Evolutionary conservation across 2,888 invertebrate genomes (phyloP), one percentile per base, ranked within the genome.

Genomic region (Hydropsyche betteni): DNA sequence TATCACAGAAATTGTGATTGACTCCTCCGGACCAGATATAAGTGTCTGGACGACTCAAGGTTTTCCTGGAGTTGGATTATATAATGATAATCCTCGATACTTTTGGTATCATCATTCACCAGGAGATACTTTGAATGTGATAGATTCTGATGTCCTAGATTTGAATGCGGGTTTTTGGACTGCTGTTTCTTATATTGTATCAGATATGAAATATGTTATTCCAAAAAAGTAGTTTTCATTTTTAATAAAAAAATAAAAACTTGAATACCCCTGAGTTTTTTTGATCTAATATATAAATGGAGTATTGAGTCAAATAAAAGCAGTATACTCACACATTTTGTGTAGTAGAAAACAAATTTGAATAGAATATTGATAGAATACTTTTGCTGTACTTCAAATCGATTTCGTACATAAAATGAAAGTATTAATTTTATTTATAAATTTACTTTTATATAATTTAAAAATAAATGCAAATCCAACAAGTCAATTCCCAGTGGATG

Each of bases 121-220:
- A 80, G 95, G 91, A 0, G 95, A 96, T 82, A 93, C 91, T 0
- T 93, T 95, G 91, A 89, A 91, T 75, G 91, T 94, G 0, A 90
- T 93, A 82, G 88, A 91, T 84, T 87, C 93, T 0, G 87, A 88
- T 36, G 88, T 88, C 72, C 85, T 96, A 75, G 94, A 96, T 84
- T 87, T 90, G 80, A 90, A 91, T 79, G 88, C 93, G 8, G 95
- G 94, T 0, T 86, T 95, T 71, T 95, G 94, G 91, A 91, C 95
- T 2, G 89, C 92, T 0, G 89, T 91, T 0, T 88, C 94, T 7
- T 95, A 91, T 81, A 88, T 94, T n/a, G 88, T 94, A 64, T 94
- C 95, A 4, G 92, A 95, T 84, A 83, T 95, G 77, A 91, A 90
- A 74, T 82, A 87, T 51, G 90, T 92, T 81, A 88, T 94, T 72